Evolutionary conservation across 2,888 invertebrate genomes (phyloP).

Genomic region (Eledona agricola): DNA sequence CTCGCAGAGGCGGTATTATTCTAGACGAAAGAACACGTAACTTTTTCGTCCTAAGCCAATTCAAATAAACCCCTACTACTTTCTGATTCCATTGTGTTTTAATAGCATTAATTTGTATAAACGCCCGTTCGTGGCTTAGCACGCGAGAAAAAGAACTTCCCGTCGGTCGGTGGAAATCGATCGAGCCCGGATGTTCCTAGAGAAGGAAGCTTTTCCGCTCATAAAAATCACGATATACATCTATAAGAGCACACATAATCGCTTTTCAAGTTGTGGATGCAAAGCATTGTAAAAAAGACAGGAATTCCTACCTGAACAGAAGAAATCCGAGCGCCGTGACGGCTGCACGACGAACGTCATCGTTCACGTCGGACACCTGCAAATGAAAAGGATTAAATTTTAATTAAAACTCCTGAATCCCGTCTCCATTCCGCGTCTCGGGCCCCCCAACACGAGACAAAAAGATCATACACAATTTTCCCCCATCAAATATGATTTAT

Average conservation of each 20-base stretch:
- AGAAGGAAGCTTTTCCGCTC: slow-evolving; percentile 15
- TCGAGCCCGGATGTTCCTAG: slow-evolving; percentile 16
- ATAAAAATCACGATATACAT: slow-evolving; percentile 18
- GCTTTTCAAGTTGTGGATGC: slow-evolving; percentile 12
- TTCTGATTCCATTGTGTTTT: slow-evolving; percentile 1
- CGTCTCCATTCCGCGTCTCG: too few relatives aligned
- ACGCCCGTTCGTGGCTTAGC: slow-evolving; percentile 8
- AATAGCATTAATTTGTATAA: slow-evolving; percentile 16
- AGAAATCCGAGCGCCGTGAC: slow-evolving; percentile 99
- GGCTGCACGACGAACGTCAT: slow-evolving; percentile 97
- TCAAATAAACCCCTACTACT: slow-evolving; percentile 6
- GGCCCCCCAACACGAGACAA: too few relatives aligned
- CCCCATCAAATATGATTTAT: slow-evolving; percentile 13
- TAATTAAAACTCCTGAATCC: slow-evolving; percentile 33
- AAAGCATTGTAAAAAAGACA: slow-evolving; percentile 7
- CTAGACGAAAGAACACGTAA: slow-evolving; percentile 14
- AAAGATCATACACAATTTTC: slow-evolving; percentile 4
- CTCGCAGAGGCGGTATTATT: slow-evolving; percentile 13
- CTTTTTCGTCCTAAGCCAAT: slow-evolving; percentile 9
- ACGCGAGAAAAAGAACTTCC: slow-evolving; percentile 9
- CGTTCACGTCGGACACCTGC: slow-evolving; percentile 93
- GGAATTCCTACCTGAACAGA: slow-evolving; percentile 77
- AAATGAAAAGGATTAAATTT: slow-evolving; percentile 39
- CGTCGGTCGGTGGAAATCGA: slow-evolving; percentile 9
- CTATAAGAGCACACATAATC: slow-evolving; percentile 14